phyloP scores from a whole-genome alignment of 1,140 invertebrate genomes.

The Neodiprion virginianus region DNA sequence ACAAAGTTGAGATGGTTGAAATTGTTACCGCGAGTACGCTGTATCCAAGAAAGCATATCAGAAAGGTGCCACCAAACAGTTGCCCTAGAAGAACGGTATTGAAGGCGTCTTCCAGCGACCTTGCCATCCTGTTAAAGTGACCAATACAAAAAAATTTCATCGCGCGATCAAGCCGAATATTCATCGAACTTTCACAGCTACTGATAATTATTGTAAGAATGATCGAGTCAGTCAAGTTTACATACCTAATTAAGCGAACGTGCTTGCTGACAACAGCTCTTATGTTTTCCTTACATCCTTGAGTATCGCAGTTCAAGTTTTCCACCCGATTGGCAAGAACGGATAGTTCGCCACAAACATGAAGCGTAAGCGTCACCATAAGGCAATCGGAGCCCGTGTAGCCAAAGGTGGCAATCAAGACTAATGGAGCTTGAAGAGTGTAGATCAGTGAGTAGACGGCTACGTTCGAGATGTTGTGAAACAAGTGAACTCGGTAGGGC shows the following conservation, averaged over 20 bases:
- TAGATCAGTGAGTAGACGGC: conserved; percentile 39
- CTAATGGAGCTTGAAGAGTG: conserved; percentile 38
- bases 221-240: not conserved
- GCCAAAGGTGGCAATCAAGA: conserved; percentile 39
- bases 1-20: no score
- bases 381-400: conserved; percentile 42
- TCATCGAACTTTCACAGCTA: not conserved
- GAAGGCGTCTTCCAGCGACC: conserved; percentile 39
- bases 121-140: conserved; percentile 41
- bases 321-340: conserved; percentile 16
- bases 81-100: conserved; percentile 42
- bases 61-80: conserved; percentile 41
- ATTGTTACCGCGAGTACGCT: conserved; percentile 44
- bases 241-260: conserved; percentile 36
- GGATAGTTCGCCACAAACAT: conserved; percentile 21
- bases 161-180: no score
- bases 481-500: conserved; percentile 43
- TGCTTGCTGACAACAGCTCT: conserved; percentile 36
- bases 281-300: conserved; percentile 30
- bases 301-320: conserved; percentile 20
- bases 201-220: no score
- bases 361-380: conserved; percentile 42
- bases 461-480: conserved; percentile 39
- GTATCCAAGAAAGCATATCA: conserved; percentile 49
- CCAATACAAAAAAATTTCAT: conserved; percentile 9